phyloP scores from a whole-genome alignment of 2,113 vertebrate species.

The Gnathonemus echidnorhynchus region DNA sequence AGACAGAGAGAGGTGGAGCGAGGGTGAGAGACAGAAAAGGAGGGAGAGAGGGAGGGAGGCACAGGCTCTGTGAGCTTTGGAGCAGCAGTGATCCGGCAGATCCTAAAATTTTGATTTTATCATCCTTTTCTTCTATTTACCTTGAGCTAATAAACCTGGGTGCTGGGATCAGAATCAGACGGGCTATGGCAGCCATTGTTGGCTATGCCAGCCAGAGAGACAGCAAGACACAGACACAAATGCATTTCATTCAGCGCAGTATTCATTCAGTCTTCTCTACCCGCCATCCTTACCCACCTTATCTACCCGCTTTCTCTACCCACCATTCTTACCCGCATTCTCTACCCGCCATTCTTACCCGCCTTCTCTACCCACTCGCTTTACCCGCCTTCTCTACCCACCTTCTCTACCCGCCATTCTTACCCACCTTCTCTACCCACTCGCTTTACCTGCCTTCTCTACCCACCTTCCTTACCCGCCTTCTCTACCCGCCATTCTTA shows the following conservation, averaged over 20 bases:
- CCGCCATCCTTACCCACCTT: not conserved
- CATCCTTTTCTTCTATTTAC: not conserved
- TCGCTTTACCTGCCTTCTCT: not conserved
- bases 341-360: not conserved
- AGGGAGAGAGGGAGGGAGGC: not conserved
- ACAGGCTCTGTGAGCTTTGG: not conserved
- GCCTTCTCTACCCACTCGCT: too few relatives aligned
- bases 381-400: not conserved
- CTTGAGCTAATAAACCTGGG: not conserved
- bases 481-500: not conserved
- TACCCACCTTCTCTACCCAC: not conserved
- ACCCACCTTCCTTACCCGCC: not conserved
- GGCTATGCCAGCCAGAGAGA: not conserved
- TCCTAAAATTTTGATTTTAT: not conserved
- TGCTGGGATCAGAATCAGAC: not conserved
- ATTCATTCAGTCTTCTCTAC: not conserved
- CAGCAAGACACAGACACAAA: not conserved
- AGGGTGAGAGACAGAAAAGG: not conserved
- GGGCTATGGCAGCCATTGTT: not conserved
- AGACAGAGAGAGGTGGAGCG: not conserved
- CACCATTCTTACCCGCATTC: not conserved
- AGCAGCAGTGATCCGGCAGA: not conserved
- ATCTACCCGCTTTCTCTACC: too few relatives aligned
- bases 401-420: not conserved
- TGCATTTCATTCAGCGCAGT: not conserved